Evolutionary conservation across 2,797 vertebrate species (phyloP).

Genomic region (Muscicapa comitata): DNA sequence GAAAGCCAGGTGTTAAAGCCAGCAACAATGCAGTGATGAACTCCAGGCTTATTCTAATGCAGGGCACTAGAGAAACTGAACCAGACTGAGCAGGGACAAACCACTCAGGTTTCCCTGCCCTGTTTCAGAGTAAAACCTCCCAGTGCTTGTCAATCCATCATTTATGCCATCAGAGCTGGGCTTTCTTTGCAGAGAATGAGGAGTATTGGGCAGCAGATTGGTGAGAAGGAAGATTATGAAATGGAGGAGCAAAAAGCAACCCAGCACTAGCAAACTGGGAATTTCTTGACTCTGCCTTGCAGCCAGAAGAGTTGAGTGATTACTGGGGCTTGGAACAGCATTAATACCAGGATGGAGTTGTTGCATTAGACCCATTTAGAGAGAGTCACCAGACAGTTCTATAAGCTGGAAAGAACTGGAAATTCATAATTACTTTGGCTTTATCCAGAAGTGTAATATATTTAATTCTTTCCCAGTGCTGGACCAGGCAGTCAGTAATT

Average conservation of each 20-base stretch:
- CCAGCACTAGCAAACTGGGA: neutral
- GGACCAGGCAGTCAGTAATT: neutral
- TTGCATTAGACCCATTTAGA: neutral
- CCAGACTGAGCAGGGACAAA: neutral
- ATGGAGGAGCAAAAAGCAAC: neutral
- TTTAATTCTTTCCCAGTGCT: neutral
- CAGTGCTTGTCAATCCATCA: neutral
- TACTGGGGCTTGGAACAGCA: neutral
- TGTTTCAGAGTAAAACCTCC: neutral
- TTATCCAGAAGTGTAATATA: neutral
- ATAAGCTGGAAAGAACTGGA: neutral
- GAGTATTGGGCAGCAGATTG: neutral
- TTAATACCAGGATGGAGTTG: neutral
- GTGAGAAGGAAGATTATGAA: neutral
- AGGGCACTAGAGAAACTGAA: neutral
- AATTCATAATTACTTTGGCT: neutral
- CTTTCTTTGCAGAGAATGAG: neutral
- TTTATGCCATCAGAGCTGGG: neutral
- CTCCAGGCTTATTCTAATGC: neutral
- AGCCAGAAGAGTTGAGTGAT: neutral
- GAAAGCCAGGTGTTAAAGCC: neutral
- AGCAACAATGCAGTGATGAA: neutral
- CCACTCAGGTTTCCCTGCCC: accelerated
- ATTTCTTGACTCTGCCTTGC: neutral
- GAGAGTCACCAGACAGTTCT: neutral